Base-by-base conservation (phyloP, 2,797 vertebrate genomes). In the Tragelaphus oryx region DNA sequence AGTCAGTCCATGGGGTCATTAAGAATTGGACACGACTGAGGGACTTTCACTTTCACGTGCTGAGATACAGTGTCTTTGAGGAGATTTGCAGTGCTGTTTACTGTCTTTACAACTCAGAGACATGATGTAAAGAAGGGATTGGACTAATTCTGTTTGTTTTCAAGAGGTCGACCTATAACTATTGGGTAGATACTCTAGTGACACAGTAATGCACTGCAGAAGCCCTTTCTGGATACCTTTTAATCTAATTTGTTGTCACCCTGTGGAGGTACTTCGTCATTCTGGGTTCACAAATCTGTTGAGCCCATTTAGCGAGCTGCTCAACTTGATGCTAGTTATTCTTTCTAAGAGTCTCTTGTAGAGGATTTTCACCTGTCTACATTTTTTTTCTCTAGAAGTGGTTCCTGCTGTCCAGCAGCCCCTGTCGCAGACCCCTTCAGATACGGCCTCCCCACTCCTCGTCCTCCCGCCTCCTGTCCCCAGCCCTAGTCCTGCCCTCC, bases 401-500 rank as follows among this genome's bases (percentile, higher is more conserved):
- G 97, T 98, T 95, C 97, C 98, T 95, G 97, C 98, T 96, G 95
- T 97, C 96, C 98, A 98, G 44, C 98, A 98, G 55, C 97, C 98
- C 87, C 98, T 99, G 92, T 97, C 98, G 60, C 97, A 98, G 95
- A 98, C 98, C 87, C 98, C 98, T 97, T 48, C 98, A 98, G 99
- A 99, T 81, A 98, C 99, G 95, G 96, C 98, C 83, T 98, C 98
- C 96, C 98, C 99, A 83, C 98, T 99, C 74, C 98, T 99, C 93
- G 84, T 97, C 37, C 96, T 98, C 86, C 98, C 97, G 97, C 98
- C 96, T 97, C 98, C 98, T 76, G 98, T 99, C 97, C 98, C 99
- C 94, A 98, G 98, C 97, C 97, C 98, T 95, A 98, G 99, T 97
- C 98, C 97, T 99, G 98, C 98, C 96, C 96, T 98, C 95, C 99